Evolutionary conservation across 2,113 vertebrate genomes (phyloP).

Genomic region (Xiphophorus hellerii): DNA sequence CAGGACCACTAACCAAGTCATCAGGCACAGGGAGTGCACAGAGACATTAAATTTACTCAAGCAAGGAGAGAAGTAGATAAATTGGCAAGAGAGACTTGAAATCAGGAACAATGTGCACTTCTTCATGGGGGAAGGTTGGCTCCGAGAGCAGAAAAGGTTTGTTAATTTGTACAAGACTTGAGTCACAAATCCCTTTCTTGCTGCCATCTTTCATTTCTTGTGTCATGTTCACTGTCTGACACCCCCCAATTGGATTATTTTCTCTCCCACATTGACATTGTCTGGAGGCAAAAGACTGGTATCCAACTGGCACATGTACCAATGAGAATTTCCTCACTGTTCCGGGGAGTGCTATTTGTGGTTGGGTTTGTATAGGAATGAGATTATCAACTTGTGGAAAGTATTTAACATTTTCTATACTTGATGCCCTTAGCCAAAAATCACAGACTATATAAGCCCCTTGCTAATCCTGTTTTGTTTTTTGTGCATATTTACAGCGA

Average conservation of each 20-base stretch:
- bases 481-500: background rate
- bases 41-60: slow-evolving; percentile 54
- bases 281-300: slow-evolving; percentile 18
- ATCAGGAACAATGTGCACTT: slow-evolving; percentile 18
- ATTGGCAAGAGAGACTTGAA: slow-evolving; percentile 36
- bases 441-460: background rate
- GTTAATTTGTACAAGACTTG: slow-evolving; percentile 30
- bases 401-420: background rate
- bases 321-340: slow-evolving; percentile 8
- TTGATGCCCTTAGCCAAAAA: background rate
- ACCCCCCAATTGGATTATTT: slow-evolving; percentile 9
- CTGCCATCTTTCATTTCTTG: slow-evolving; percentile 8
- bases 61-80: slow-evolving; percentile 23
- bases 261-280: slow-evolving; percentile 26
- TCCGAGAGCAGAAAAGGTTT: background rate
- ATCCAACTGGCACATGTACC: slow-evolving; percentile 32
- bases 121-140: slow-evolving; percentile 1
- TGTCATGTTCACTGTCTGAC: slow-evolving; percentile 17
- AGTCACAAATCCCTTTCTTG: slow-evolving; percentile 3
- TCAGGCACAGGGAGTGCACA: slow-evolving; percentile 41
- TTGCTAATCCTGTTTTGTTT: background rate
- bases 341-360: slow-evolving; percentile 3
- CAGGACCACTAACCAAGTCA: slow-evolving; percentile 63
- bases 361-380: slow-evolving; percentile 12
- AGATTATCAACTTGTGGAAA: background rate